phyloP scores from a whole-genome alignment of 2,888 invertebrate genomes.

The Spilosoma lubricipeda region DNA sequence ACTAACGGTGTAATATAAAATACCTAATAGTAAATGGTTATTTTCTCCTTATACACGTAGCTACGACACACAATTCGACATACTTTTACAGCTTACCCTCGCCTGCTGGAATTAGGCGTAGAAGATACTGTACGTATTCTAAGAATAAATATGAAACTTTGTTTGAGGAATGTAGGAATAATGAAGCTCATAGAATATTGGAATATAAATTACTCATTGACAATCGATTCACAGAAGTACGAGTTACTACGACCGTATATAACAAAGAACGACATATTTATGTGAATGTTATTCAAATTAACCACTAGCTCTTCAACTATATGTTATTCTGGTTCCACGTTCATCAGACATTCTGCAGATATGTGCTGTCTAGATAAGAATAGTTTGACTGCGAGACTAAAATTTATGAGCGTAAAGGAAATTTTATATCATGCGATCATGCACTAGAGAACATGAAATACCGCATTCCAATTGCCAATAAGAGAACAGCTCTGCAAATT shows the following conservation, averaged over 20 bases:
- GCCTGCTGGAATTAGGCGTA: background rate
- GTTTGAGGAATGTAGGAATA: background rate
- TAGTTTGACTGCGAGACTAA: constrained; percentile 9
- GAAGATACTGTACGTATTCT: background rate
- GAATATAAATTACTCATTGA: background rate
- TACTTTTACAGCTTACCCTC: background rate
- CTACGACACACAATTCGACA: background rate
- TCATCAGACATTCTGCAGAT: constrained; percentile 17
- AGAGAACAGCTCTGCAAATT: background rate
- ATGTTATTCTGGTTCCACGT: constrained; percentile 6
- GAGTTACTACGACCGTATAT: background rate
- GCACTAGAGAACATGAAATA: background rate
- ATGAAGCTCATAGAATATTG: background rate
- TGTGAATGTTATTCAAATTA: background rate
- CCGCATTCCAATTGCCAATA: background rate
- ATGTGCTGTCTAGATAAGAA: constrained; percentile 16
- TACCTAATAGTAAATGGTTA: too few relatives aligned
- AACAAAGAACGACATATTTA: background rate
- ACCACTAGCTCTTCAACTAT: background rate
- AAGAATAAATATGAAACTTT: background rate
- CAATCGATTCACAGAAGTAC: background rate
- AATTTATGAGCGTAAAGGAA: constrained; percentile 1
- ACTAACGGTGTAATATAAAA: too few relatives aligned
- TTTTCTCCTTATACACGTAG: too few relatives aligned
- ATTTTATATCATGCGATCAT: background rate